Percentiles rank a stretch among this genome's conserved stretches.
These are phyloP conservation scores for Globodera rostochiensis DNA, from an alignment of 1,140 invertebrate species.

Conservation along the genomic window DNA sequence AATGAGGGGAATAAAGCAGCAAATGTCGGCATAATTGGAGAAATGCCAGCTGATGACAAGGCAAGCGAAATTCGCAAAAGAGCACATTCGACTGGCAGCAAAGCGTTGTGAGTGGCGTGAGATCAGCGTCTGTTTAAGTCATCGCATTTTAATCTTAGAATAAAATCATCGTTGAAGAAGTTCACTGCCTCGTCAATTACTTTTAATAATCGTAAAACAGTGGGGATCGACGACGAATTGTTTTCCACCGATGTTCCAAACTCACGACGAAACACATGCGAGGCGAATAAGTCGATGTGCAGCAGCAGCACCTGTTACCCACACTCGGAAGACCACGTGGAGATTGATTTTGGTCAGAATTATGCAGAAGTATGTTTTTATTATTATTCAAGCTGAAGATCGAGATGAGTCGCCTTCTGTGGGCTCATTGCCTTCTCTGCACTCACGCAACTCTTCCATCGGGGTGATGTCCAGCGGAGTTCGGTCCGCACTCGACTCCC, in stretches of 20 bases:
- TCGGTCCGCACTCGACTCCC: conserved; percentile 32
- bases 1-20: neutral
- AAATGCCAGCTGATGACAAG: neutral
- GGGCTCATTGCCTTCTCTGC: conserved; percentile 31
- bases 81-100: conserved; percentile 38
- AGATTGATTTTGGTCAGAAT: conserved; percentile 46
- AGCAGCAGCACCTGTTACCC: conserved; percentile 14
- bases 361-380: neutral
- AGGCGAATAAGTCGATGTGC: conserved; percentile 20
- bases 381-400: conserved; percentile 22
- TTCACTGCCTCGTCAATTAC: neutral
- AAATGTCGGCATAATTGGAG: neutral
- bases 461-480: conserved; percentile 35
- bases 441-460: conserved; percentile 45
- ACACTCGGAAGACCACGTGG: conserved; percentile 40
- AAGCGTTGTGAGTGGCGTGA: conserved; percentile 23
- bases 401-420: conserved; percentile 32
- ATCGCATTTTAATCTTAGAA: conserved; percentile 5
- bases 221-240: neutral
- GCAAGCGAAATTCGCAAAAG: conserved; percentile 29
- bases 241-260: neutral
- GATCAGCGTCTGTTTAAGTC: neutral
- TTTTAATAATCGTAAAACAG: neutral
- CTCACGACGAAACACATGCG: conserved; percentile 30
- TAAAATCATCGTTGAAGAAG: conserved; percentile 26